phyloP scores from a whole-genome alignment of 2,888 invertebrate species.

The Synanthedon myopaeformis region DNA sequence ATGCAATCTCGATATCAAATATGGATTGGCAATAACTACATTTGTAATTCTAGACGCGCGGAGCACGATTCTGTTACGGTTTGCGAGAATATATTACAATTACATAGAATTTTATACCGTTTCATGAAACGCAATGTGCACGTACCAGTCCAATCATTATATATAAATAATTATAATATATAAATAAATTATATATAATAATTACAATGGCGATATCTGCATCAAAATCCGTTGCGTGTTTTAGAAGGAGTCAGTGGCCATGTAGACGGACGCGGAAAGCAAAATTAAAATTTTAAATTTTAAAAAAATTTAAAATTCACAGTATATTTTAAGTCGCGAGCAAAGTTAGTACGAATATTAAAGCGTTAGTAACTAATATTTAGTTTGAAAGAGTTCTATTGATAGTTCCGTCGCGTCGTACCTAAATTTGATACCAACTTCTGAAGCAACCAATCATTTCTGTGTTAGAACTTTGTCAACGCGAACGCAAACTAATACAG shows the following conservation, averaged over 20 bases:
- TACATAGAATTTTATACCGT: neutral
- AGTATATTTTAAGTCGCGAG: too few species aligned
- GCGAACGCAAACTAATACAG: neutral
- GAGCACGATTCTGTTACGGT: conserved; percentile 8
- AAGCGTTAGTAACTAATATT: too few species aligned
- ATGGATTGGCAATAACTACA: conserved; percentile 22
- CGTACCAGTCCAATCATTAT: too few species aligned
- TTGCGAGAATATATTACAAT: neutral
- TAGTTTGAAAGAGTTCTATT: neutral
- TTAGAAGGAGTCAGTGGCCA: too few species aligned
- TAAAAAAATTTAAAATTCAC: too few species aligned
- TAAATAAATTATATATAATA: too few species aligned
- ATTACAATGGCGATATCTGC: too few species aligned
- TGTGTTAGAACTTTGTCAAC: neutral
- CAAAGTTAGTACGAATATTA: too few species aligned
- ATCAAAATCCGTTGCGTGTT: too few species aligned
- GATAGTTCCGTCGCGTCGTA: neutral
- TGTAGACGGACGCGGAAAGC: too few species aligned
- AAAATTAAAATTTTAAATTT: too few species aligned
- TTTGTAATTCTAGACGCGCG: conserved; percentile 22
- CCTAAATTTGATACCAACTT: neutral
- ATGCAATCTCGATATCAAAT: conserved; percentile 15
- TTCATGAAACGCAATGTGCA: neutral
- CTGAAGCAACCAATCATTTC: neutral
- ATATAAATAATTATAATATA: too few species aligned